Conservation (phyloP, 2,797 vertebrate genomes). For the Artibeus jamaicensis region DNA sequence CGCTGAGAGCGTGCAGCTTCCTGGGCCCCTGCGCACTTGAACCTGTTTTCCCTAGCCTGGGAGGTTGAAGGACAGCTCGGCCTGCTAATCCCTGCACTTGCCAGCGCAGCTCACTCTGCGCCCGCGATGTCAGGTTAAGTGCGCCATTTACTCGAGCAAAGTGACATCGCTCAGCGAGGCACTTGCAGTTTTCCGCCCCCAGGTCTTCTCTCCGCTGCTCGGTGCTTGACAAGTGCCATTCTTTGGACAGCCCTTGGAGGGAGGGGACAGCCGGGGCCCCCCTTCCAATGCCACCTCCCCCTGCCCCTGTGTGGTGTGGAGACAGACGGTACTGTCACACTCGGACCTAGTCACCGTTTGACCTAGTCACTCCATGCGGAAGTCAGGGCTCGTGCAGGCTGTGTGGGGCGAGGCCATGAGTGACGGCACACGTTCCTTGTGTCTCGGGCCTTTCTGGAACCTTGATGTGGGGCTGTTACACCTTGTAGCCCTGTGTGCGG, state of each 20-base stretch:
- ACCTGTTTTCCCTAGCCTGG: background rate
- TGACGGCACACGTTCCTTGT: fast-evolving
- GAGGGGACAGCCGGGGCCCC: background rate
- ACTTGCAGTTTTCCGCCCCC: slow-evolving; percentile 2
- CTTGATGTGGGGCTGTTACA: fast-evolving
- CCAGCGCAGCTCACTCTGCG: slow-evolving; percentile 42
- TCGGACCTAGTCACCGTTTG: background rate
- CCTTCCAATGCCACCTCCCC: background rate
- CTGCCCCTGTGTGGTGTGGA: background rate
- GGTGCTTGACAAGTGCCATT: background rate
- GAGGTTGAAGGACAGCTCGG: slow-evolving; percentile 2
- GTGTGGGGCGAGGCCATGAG: background rate
- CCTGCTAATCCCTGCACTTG: background rate
- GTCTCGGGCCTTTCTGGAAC: background rate
- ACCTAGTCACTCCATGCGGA: background rate
- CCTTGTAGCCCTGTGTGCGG: fast-evolving
- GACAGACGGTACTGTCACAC: slow-evolving; percentile 11
- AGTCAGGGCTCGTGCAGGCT: background rate
- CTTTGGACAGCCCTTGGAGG: slow-evolving; percentile 2
- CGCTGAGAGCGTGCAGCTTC: background rate
- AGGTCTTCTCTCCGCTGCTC: background rate
- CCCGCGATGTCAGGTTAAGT: slow-evolving; percentile 41
- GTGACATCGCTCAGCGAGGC: slow-evolving; percentile 27
- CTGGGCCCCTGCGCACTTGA: background rate
- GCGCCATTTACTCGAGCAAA: background rate